Base-by-base conservation (phyloP, 2,797 vertebrate species). In the Staurois parvus region DNA sequence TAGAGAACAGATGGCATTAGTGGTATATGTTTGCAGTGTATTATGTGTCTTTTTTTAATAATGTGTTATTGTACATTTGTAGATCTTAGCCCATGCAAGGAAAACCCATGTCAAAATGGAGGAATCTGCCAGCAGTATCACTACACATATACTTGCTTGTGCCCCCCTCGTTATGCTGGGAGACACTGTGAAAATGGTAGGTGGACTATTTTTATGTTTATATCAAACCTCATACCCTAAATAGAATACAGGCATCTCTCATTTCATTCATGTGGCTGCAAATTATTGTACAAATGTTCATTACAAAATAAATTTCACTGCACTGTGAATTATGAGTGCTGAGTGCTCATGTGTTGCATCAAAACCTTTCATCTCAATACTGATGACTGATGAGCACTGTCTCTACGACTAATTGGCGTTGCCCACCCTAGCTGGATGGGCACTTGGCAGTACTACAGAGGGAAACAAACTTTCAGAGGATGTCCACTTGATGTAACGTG, bases 81-180 rank as follows among this genome's bases (percentile, higher is more conserved):
- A 97, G 96, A 93, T 88, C 90, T 94, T 85, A 93, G 94, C 88
- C 93, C 91, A 0, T 97, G 97, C 77, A 66, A 30, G 64, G 81
- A 85, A 2, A 96, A 95, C 85, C 94, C 93, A 1, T 97, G 96
- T 88, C 78, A 91, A 37, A 97, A 96, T 0, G 95, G 96, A 52
- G 96, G 95, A 4, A 84, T 95, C n/a, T 98, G 97, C 89, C 91
- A 87, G 4, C 21, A 93, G 84, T 93, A 90, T 12, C 88, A 89
- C 48, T 92, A 92, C 19, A 73, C 13, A 15, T 93, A 93, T 86
- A 52, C 90, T 2, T 98, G 97, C 87, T 91, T 96, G 34, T 98
- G 96, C 85, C 94, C 95, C 2, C 96, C 95, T 0, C 89, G 67
- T 28, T 96, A 91, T 88, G 87, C 87, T 0, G 97, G 97, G 70